Evolutionary conservation across 2,888 invertebrate species (phyloP).

Genomic region (Cephus pulcher): DNA sequence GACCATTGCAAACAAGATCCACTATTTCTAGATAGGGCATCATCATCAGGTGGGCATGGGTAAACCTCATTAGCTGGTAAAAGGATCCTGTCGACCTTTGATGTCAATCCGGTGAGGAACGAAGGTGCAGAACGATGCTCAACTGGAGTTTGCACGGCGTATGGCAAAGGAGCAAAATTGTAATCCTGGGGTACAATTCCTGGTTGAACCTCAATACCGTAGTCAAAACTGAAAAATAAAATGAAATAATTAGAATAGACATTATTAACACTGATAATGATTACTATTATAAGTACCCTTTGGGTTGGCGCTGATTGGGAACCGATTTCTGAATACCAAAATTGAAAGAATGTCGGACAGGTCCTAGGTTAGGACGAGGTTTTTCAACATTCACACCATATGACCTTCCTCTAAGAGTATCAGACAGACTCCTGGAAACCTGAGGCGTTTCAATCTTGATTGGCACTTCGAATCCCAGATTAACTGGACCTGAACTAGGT

Average conservation of each 20-base stretch:
- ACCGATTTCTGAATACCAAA: slow-evolving; percentile 9
- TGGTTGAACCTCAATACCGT: not conserved
- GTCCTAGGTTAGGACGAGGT: not conserved
- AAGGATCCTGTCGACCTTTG: slow-evolving; percentile 38
- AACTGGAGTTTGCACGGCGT: slow-evolving; percentile 11
- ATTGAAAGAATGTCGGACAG: slow-evolving; percentile 5
- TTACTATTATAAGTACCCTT: not conserved
- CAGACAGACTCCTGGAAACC: not conserved
- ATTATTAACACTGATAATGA: not conserved
- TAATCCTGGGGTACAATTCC: not conserved
- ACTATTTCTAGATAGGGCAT: not conserved
- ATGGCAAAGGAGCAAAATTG: slow-evolving; percentile 4
- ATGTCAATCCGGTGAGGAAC: slow-evolving; percentile 29
- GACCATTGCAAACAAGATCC: not conserved
- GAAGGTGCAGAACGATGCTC: not conserved
- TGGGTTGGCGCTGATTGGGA: not conserved
- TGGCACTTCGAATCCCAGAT: slow-evolving; percentile 10
- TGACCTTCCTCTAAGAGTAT: slow-evolving; percentile 27
- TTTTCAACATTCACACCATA: slow-evolving; percentile 31
- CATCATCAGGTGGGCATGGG: not conserved
- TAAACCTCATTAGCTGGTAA: slow-evolving; percentile 35
- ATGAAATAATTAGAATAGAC: not conserved
- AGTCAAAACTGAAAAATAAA: not conserved
- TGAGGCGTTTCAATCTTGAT: slow-evolving; percentile 22
- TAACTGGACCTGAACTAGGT: not conserved